Percentiles rank a stretch among this genome's conserved stretches.
phyloP scores from a whole-genome alignment of 2,113 vertebrate species.

The Megalops atlanticus region DNA sequence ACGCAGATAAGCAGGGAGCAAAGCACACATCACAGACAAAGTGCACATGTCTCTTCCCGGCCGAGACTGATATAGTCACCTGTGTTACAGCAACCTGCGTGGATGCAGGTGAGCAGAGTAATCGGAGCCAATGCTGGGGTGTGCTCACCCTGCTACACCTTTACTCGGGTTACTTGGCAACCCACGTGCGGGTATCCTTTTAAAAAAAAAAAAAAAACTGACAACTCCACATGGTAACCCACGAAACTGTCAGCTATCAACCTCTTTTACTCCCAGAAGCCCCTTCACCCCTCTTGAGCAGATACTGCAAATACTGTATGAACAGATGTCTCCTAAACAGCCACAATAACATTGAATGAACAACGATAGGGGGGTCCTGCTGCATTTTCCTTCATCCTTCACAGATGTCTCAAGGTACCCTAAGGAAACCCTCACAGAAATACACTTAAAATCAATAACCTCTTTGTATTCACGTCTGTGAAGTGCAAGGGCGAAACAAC shows the following conservation, averaged over 20 bases:
- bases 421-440: neutral
- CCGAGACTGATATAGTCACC: neutral
- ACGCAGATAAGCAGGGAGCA: neutral
- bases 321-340: no score
- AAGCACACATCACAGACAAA: neutral
- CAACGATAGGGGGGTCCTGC: neutral
- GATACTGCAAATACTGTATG: no score
- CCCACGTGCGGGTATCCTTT: neutral
- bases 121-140: neutral
- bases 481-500: neutral
- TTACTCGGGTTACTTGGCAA: neutral
- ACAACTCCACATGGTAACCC: neutral
- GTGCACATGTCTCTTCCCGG: neutral
- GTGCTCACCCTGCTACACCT: neutral
- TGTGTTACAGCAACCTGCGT: neutral
- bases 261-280: neutral
- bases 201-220: no score
- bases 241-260: no score
- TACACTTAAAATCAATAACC: neutral
- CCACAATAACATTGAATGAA: neutral
- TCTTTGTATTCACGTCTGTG: neutral
- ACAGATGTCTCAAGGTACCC: neutral
- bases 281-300: neutral
- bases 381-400: neutral
- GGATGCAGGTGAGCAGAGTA: neutral